Evolutionary conservation across 2,797 vertebrate species (phyloP).

Genomic region (Tenualosa ilisha): DNA sequence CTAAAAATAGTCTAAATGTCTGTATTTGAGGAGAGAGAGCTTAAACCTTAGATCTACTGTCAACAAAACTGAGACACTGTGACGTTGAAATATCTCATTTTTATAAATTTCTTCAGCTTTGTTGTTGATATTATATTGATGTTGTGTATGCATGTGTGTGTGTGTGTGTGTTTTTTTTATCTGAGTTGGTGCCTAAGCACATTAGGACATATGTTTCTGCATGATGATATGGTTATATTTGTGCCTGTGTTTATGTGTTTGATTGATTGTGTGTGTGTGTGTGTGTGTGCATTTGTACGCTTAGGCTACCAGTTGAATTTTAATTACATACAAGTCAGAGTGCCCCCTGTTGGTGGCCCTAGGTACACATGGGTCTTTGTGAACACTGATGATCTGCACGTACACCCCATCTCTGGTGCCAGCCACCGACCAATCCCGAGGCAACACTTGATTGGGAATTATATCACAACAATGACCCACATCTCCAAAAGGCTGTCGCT

Average conservation of each 20-base stretch:
- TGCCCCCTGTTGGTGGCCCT: not conserved
- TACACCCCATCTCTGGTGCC: constrained; percentile 26
- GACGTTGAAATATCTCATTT: too few relatives aligned
- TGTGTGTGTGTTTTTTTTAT: constrained; percentile 26
- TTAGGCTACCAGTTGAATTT: not conserved
- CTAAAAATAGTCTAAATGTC: not conserved
- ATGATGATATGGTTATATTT: not conserved
- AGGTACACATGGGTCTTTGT: not conserved
- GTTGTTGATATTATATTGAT: not conserved
- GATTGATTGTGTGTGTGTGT: not conserved
- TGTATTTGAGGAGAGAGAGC: not conserved
- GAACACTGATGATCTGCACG: constrained; percentile 32
- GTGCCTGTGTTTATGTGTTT: not conserved
- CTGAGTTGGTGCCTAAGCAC: not conserved
- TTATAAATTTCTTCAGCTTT: not conserved
- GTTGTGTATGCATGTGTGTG: not conserved
- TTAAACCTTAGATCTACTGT: not conserved
- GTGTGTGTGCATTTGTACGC: not conserved
- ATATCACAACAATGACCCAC: constrained; percentile 36
- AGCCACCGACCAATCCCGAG: not conserved
- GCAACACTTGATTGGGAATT: constrained; percentile 27
- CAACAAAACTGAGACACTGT: not conserved
- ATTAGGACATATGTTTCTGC: not conserved
- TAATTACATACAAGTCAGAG: not conserved
- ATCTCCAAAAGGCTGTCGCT: constrained; percentile 12